A percentile compares a stretch with the other conserved stretches of the same genome.
These are phyloP conservation scores for Rhyzopertha dominica DNA, from an alignment of 1,140 invertebrate species.

Conservation along the genomic window DNA sequence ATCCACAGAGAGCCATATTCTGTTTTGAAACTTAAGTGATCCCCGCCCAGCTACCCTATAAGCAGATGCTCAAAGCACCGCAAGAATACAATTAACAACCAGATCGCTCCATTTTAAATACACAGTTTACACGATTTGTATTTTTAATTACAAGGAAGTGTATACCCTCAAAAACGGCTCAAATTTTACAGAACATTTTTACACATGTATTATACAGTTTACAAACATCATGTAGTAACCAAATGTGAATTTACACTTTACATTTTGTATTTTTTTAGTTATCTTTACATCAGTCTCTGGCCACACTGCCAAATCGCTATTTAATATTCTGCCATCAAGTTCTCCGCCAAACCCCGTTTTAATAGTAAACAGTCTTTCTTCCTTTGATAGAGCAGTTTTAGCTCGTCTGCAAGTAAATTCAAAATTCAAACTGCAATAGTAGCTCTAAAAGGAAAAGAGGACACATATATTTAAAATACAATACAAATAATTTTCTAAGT, in stretches of 20 bases:
- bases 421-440: too few species aligned
- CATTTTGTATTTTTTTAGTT: slow-evolving; percentile 44
- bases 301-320: slow-evolving; percentile 27
- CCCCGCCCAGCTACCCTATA: slow-evolving; percentile 47
- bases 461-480: slow-evolving; percentile 28
- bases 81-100: slow-evolving; percentile 35
- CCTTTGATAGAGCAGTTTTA: too few species aligned
- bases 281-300: slow-evolving; percentile 46
- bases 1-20: slow-evolving; percentile 42
- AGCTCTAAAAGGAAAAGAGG: too few species aligned
- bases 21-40: slow-evolving; percentile 43
- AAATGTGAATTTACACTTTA: slow-evolving; percentile 47
- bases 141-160: slow-evolving; percentile 37
- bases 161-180: slow-evolving; percentile 37
- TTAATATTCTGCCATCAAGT: too few species aligned
- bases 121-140: slow-evolving; percentile 44
- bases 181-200: slow-evolving; percentile 42
- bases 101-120: slow-evolving; percentile 42
- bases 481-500: slow-evolving; percentile 37
- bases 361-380: too few species aligned
- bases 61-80: slow-evolving; percentile 25
- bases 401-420: too few species aligned
- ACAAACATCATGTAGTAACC: slow-evolving; percentile 42
- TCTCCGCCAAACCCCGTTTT: too few species aligned
- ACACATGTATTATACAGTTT: slow-evolving; percentile 46